These are phyloP conservation scores for Paguma larvata DNA, from an alignment of 2,797 vertebrate genomes.

Conservation along the genomic window DNA sequence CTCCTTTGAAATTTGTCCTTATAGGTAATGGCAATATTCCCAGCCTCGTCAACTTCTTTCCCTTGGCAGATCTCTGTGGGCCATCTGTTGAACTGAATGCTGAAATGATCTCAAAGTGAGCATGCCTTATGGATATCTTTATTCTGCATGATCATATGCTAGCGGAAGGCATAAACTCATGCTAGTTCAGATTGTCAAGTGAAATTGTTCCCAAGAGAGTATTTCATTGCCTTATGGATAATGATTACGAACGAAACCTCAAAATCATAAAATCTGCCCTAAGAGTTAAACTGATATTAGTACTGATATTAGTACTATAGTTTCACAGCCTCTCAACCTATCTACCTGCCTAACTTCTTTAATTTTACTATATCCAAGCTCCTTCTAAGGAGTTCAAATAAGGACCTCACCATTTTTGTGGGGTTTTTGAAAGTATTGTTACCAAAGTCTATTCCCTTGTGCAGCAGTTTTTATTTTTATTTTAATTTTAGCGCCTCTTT, in stretches of 20 bases:
- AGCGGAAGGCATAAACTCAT: constrained; percentile 33
- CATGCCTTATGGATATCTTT: not conserved
- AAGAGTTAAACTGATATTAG: not conserved
- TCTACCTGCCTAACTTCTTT: not conserved
- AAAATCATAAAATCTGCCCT: not conserved
- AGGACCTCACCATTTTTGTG: not conserved
- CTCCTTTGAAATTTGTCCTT: constrained; percentile 18
- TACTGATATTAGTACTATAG: not conserved
- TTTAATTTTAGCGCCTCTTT: not conserved
- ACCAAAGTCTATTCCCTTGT: not conserved
- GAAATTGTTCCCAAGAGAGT: not conserved
- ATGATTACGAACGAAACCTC: constrained; percentile 21
- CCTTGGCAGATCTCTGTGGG: constrained; percentile 1
- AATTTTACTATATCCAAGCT: not conserved
- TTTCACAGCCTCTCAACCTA: not conserved
- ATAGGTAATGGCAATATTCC: not conserved
- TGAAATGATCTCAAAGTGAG: constrained; percentile 56
- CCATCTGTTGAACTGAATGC: constrained; percentile 53
- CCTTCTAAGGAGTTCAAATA: constrained; percentile 2
- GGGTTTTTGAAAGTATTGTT: not conserved
- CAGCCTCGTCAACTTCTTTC: not conserved
- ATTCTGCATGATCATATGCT: not conserved
- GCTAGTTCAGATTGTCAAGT: not conserved
- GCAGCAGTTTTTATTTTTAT: not conserved
- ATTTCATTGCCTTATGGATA: not conserved